These are phyloP conservation scores for Gallirallus australis DNA, from an alignment of 2,797 vertebrate species.

Conservation along the genomic window DNA sequence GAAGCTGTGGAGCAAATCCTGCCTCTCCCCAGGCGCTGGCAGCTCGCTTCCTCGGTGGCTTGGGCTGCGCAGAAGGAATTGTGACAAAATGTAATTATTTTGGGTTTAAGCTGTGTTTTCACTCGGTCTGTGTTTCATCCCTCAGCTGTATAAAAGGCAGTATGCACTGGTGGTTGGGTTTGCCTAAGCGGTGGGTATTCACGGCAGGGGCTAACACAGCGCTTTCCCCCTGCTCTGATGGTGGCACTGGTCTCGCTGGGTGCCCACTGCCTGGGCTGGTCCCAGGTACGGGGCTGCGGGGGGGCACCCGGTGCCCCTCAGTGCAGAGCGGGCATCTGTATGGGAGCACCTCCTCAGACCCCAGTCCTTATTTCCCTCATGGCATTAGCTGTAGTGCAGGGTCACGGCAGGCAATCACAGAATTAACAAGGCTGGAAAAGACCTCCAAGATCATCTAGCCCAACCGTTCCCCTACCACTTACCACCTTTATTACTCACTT, in stretches of 20 bases:
- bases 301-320: neutral
- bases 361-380: fast-evolving
- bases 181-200: neutral
- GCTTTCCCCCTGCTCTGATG: neutral
- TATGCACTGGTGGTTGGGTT: neutral
- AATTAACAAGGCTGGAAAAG: too few species aligned
- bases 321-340: fast-evolving
- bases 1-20: conserved; percentile 74
- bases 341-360: fast-evolving
- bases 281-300: fast-evolving
- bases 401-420: neutral
- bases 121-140: conserved; percentile 28
- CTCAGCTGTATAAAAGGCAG: conserved; percentile 20
- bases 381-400: fast-evolving
- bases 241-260: neutral
- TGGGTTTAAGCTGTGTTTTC: conserved; percentile 44
- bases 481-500: too few species aligned
- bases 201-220: neutral
- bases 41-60: conserved; percentile 75
- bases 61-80: conserved; percentile 81
- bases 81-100: conserved; percentile 79
- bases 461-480: too few species aligned
- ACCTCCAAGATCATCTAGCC: too few species aligned
- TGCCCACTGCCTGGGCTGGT: neutral
- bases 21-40: conserved; percentile 72